Evolutionary conservation across 1,140 invertebrate species (phyloP).

Genomic region (Drusus annulatus): DNA sequence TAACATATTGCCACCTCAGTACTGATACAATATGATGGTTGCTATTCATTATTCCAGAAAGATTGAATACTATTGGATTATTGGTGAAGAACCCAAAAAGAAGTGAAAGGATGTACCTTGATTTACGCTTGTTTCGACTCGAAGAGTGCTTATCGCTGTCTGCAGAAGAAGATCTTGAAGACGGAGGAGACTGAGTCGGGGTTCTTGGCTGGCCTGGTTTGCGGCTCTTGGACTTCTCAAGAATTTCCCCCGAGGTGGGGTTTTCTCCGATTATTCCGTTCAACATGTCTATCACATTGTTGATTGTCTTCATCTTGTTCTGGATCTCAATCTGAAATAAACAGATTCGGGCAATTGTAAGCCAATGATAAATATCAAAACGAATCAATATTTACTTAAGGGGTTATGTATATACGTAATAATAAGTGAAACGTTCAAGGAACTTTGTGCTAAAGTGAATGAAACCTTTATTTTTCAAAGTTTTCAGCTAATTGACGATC

Average conservation of each 20-base stretch:
- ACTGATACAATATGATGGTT: too few species aligned
- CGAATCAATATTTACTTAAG: too few species aligned
- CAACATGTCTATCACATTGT: conserved; percentile 88
- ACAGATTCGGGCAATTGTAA: not conserved
- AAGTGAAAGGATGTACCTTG: conserved; percentile 61
- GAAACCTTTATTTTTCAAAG: too few species aligned
- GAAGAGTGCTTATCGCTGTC: conserved; percentile 57
- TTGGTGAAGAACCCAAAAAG: too few species aligned
- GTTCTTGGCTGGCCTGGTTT: conserved; percentile 44
- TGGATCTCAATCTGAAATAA: conserved; percentile 82
- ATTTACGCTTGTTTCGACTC: conserved; percentile 62
- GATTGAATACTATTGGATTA: too few species aligned
- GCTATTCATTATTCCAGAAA: too few species aligned
- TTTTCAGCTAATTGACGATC: too few species aligned
- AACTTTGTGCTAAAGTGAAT: too few species aligned
- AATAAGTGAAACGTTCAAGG: too few species aligned
- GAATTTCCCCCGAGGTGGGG: conserved; percentile 62
- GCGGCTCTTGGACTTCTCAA: conserved; percentile 59
- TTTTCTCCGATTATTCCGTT: conserved; percentile 84
- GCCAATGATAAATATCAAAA: not conserved
- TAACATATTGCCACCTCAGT: too few species aligned
- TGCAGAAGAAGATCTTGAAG: conserved; percentile 52
- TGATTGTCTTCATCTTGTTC: conserved; percentile 86
- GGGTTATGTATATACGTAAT: too few species aligned
- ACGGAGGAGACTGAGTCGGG: conserved; percentile 48